Evolutionary conservation across 1,140 invertebrate species (phyloP).

Genomic region (Lordiphosa collinella): DNA sequence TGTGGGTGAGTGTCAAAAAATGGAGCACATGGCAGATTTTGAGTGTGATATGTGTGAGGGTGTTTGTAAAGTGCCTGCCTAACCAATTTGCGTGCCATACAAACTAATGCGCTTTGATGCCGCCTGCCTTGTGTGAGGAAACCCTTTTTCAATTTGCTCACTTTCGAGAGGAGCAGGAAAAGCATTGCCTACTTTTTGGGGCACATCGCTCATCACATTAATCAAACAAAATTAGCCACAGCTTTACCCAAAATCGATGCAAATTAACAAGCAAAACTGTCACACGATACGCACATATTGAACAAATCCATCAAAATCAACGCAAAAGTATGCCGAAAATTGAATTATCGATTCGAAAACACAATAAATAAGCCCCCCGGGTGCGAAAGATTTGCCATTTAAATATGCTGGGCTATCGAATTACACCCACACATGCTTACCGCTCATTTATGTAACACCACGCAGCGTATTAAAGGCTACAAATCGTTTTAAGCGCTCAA

Average conservation of each 20-base stretch:
- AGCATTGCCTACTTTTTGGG: conserved; percentile 19
- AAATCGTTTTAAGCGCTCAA: conserved; percentile 64
- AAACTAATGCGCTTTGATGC: conserved; percentile 70
- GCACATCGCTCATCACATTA: conserved; percentile 65
- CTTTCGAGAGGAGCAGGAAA: conserved; percentile 13
- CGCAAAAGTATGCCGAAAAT: conserved; percentile 58
- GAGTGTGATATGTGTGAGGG: conserved; percentile 51
- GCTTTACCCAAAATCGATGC: conserved; percentile 52
- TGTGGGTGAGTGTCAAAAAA: conserved; percentile 44
- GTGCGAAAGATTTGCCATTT: conserved; percentile 36
- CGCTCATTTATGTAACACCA: conserved; percentile 65
- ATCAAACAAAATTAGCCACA: conserved; percentile 56
- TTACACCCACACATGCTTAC: conserved; percentile 38
- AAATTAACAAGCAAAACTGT: conserved; percentile 56
- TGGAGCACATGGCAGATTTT: conserved; percentile 65
- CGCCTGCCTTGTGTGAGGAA: conserved; percentile 14
- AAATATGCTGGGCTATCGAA: conserved; percentile 52
- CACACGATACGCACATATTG: conserved; percentile 43
- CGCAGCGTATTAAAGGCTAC: conserved; percentile 63
- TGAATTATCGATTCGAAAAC: conserved; percentile 73
- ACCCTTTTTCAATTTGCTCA: conserved; percentile 16
- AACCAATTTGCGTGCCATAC: conserved; percentile 64
- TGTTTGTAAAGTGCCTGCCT: conserved; percentile 65
- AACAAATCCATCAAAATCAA: conserved; percentile 71
- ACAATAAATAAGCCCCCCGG: conserved; percentile 22